Base-by-base conservation (phyloP, 2,888 invertebrate species). In the Amphipyra tragopoginis region DNA sequence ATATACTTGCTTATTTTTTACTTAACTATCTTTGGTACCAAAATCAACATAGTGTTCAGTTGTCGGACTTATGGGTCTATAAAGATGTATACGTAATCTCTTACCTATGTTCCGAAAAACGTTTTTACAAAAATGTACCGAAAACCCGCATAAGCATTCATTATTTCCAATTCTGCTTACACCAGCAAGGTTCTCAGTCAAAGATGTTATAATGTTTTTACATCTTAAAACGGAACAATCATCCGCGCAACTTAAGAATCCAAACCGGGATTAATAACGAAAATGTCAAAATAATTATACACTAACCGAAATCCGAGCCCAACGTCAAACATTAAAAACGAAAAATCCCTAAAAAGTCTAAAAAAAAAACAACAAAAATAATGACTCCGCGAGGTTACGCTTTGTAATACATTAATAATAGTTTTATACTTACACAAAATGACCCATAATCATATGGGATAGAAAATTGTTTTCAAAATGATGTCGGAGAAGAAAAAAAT, bases 401-500 rank as follows among this genome's bases (percentile, higher is more conserved):
- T 86, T 86, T 86, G 85, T 90, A 91, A 91, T 90, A 90, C 83
- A 92, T 91, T 92, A 93, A 92, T 92, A 90, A 93, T 93, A 93
- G 93, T 93, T 92, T 86, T 86, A 86, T 87, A 85, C 88, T 84
- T 84, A 85, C 78, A 85, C 86, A 83, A 93, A 93, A 93, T 93
- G 87, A 91, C 87, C 90, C 90, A 87, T 93, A 93, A 93, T 94
- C 90, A 93, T 87, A 93, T 85, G 88, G 91, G 91, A 93, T 93
- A 94, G 93, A 91, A 92, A 92, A 93, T 94, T 92, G 89, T 93
- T 93, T 93, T 88, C 85, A 87, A 90, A 92, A 91, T 90, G 84
- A 92, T 84, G 89, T 68, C 56, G 71, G 70, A 39, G 77, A 65
- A 75, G 78, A 89, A 93, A 91, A 93, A 93, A 88, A 83, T 88